A percentile compares a stretch with the other conserved stretches of the same genome.
Conservation (phyloP, 2,113 vertebrate species). For the Sander vitreus region DNA sequence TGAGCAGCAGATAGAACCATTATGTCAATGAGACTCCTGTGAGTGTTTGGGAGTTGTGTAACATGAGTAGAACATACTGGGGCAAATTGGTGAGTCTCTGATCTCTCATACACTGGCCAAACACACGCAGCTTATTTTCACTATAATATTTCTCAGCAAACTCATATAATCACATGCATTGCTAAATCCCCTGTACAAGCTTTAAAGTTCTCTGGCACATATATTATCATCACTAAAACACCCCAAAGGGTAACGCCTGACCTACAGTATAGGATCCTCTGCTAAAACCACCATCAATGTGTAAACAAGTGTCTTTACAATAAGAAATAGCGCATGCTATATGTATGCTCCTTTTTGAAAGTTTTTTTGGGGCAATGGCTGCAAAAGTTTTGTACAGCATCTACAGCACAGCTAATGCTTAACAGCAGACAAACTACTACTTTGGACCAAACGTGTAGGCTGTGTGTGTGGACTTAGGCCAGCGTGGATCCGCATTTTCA, state of each 20-base stretch:
- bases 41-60: constrained; percentile 89
- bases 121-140: background rate
- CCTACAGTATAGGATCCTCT: background rate
- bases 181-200: background rate
- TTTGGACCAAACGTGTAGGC: too few relatives aligned
- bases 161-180: constrained; percentile 7
- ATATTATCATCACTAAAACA: background rate
- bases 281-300: background rate
- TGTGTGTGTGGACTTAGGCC: too few relatives aligned
- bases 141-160: background rate
- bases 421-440: too few relatives aligned
- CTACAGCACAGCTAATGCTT: too few relatives aligned
- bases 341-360: too few relatives aligned
- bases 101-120: constrained; percentile 78
- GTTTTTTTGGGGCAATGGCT: too few relatives aligned
- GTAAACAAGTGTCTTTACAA: too few relatives aligned
- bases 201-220: constrained; percentile 15
- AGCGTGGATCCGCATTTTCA: too few relatives aligned
- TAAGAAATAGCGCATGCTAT: too few relatives aligned
- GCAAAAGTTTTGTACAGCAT: too few relatives aligned
- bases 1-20: constrained; percentile 90
- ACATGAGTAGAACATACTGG: constrained; percentile 89
- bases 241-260: background rate
- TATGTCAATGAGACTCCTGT: constrained; percentile 92
- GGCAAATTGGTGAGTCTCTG: constrained; percentile 78